phyloP scores from a whole-genome alignment of 2,113 vertebrate species.

The Solenodon paradoxus region DNA sequence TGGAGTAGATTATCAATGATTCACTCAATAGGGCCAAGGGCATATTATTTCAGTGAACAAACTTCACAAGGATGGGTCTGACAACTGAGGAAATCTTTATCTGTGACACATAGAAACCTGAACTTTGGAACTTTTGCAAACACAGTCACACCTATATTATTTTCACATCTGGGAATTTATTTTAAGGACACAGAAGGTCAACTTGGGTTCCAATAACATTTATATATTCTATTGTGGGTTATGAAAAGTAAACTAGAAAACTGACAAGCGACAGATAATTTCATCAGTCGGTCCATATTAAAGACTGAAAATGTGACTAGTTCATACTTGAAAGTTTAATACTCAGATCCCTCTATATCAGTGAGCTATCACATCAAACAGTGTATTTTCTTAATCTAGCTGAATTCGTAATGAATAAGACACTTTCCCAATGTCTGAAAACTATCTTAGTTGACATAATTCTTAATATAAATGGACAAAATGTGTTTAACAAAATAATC shows the following conservation, averaged over 20 bases:
- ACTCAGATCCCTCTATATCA: background rate
- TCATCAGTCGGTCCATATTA: background rate
- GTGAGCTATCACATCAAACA: background rate
- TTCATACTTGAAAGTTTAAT: background rate
- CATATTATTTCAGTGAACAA: background rate
- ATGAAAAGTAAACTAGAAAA: background rate
- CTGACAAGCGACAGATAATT: background rate
- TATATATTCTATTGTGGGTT: background rate
- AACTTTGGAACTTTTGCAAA: conserved; percentile 32
- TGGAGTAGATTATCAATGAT: background rate
- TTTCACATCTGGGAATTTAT: background rate
- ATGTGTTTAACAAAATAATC: background rate
- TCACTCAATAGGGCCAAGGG: background rate
- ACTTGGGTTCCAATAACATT: background rate
- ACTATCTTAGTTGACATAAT: background rate
- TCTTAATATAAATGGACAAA: background rate
- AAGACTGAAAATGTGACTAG: background rate
- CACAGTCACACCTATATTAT: background rate
- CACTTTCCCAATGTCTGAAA: background rate
- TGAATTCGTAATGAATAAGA: background rate
- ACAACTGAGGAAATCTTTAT: background rate
- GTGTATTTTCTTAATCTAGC: background rate
- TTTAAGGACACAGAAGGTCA: background rate
- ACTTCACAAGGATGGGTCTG: background rate
- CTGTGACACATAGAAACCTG: background rate